A percentile compares a stretch with the other conserved stretches of the same genome.
phyloP scores from a whole-genome alignment of 37 sponge, comb jelly and placozoan species.

The Oopsacas minuta region DNA sequence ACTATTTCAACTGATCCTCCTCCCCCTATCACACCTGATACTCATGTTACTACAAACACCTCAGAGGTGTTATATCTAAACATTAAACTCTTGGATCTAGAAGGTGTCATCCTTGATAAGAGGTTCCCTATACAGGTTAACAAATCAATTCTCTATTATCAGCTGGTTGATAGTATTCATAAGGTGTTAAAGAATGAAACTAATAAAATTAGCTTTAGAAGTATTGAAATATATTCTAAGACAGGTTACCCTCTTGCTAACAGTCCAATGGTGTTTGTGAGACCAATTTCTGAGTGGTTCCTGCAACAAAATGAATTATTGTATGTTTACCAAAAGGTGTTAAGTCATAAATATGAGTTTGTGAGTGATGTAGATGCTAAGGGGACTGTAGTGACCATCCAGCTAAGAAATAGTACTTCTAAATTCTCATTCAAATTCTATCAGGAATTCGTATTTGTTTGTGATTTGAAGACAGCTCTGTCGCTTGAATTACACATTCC shows the following conservation, averaged over 20 bases:
- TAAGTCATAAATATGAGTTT: not conserved
- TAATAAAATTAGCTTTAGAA: not conserved
- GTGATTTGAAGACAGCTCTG: not conserved
- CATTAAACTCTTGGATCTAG: not conserved
- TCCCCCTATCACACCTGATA: no score
- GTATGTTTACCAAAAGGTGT: not conserved
- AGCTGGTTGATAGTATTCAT: not conserved
- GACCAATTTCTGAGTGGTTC: not conserved
- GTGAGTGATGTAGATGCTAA: not conserved
- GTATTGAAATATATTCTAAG: not conserved
- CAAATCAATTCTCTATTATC: not conserved
- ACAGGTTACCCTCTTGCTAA: not conserved
- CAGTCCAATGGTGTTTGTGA: not conserved
- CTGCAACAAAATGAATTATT: not conserved
- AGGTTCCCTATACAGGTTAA: not conserved
- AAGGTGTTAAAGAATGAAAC: not conserved
- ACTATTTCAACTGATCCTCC: no score
- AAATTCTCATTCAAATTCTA: not conserved
- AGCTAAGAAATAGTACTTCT: not conserved
- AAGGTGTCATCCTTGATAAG: not conserved
- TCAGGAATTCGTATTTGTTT: not conserved
- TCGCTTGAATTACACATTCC: not conserved
- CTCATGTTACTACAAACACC: no score
- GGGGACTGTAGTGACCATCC: not conserved
- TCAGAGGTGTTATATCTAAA: no score